Evolutionary conservation across 2,113 vertebrate genomes (phyloP), one percentile per base, ranked within the genome.

Genomic region (Larimichthys polyactis): DNA sequence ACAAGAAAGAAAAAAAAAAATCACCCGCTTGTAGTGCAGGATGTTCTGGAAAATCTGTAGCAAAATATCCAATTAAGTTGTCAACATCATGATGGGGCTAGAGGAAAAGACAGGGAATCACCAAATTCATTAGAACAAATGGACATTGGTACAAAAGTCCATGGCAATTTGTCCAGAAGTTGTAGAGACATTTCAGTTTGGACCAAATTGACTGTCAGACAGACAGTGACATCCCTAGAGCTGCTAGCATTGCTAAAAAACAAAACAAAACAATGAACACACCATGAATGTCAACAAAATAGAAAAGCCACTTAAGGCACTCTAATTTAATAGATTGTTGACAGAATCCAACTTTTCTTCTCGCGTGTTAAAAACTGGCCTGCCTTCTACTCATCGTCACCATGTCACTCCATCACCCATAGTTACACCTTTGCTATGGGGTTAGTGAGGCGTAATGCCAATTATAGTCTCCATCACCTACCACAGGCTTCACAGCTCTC

Each of bases 401-500:
- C 74, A 62, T 83, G 86, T 81, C 84, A 77, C 89, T 82, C 78
- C 40, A 83, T 86, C 81, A 82, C 84, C 85, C 81, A 43, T 79
- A n/a, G 83, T 87, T 85, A 82, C 71, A 90, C 85, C 81, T 90
- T 87, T 79, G 86, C 84, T 82, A 0, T 90, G 85, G 55, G 90
- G 65, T 75, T 87, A 86, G 87, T 89, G 82, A 89, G 90, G 77
- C 81, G 29, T 74, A 44, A 68, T 79, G 20, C 78, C 86, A 90
- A 87, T 93, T 90, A 89, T 69, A 1, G 87, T 75, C 79, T 78
- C 78, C 75, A 78, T 89, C 82, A 75, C 29, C 70, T 78, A 60
- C n/a, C 64, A 11, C 62, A 3, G 69, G 24, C 60, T 82, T 48
- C 46, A n/a, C n/a, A 20, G 67, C 81, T 60, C 66, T 36, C 72